Percentiles rank a stretch among this genome's conserved stretches.
These are phyloP conservation scores for Bradysia coprophila DNA, from an alignment of 1,140 invertebrate genomes.

Conservation along the genomic window DNA sequence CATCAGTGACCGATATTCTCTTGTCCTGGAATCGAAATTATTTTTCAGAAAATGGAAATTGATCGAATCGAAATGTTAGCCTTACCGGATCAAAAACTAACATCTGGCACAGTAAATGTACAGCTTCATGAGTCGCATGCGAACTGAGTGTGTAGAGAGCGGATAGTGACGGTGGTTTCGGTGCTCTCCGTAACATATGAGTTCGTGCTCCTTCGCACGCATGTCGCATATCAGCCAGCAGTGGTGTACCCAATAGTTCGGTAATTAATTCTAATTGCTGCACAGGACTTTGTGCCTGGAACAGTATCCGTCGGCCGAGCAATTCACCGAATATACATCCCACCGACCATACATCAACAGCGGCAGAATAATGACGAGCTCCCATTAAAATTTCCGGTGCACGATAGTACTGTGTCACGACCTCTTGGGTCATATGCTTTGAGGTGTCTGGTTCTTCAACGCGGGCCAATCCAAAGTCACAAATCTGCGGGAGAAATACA, in stretches of 20 bases:
- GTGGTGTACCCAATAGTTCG: conserved; percentile 92
- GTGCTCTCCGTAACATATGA: conserved; percentile 78
- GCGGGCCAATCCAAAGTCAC: conserved; percentile 87
- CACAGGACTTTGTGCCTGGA: conserved; percentile 89
- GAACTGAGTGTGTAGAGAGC: conserved; percentile 80
- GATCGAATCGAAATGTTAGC: conserved; percentile 8
- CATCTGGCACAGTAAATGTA: conserved; percentile 96
- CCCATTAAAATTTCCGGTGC: conserved; percentile 98
- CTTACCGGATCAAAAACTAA: conserved; percentile 92
- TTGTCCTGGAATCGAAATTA: conserved; percentile 57
- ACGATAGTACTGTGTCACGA: conserved; percentile 96
- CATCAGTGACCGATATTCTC: conserved; percentile 83
- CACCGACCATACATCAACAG: conserved; percentile 96
- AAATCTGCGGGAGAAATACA: conserved; percentile 41
- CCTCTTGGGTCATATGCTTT: conserved; percentile 97
- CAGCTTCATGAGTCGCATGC: conserved; percentile 91
- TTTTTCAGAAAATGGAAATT: not conserved
- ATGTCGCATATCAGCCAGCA: conserved; percentile 84
- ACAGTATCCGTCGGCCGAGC: conserved; percentile 84
- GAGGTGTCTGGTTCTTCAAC: conserved; percentile 85
- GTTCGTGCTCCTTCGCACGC: conserved; percentile 89
- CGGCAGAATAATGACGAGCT: conserved; percentile 89
- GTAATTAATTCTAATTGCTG: conserved; percentile 95
- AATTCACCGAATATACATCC: conserved; percentile 99
- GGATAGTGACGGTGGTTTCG: conserved; percentile 73